Base-by-base conservation (phyloP, 2,888 invertebrate species). In the Micropterix aruncella region DNA sequence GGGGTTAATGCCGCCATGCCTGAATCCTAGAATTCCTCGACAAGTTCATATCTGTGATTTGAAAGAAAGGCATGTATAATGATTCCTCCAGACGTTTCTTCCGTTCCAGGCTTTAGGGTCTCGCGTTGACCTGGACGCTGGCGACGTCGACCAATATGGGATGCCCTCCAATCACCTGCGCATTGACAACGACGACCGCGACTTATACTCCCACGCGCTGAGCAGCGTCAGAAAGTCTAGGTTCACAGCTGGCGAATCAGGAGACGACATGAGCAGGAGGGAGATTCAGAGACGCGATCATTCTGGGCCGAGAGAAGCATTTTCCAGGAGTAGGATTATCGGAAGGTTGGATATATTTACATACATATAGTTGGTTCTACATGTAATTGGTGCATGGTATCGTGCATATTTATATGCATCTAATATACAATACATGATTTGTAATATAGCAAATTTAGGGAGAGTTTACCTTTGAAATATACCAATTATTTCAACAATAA, bases 21-120 rank as follows among this genome's bases (percentile, higher is more conserved):
- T 37, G 37, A 36, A n/a, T n/a, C n/a, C n/a, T n/a, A n/a, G n/a
- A n/a, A n/a, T n/a, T n/a, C n/a, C n/a, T n/a, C n/a, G n/a, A n/a
- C n/a, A n/a, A n/a, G n/a, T n/a, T n/a, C n/a, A 40, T 44, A 36
- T 43, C 18, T 37, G 18, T 36, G 16, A 19, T 16, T 27, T 19
- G 16, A 36, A 37, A 16, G 18, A 41, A 2, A 41, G 14, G 5
- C 38, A 40, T 44, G 45, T 50, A 48, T 50, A 47, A 49, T 47
- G 43, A 48, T 48, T 47, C 47, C 46, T 47, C 44, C 75, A 87
- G 87, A 75, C 77, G 63, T 79, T 86, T 61, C 86, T 85, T 85
- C 83, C 85, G 56, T 85, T 86, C 61, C 87, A 86, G 79, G 75
- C 77, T 39, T 74, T 77, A 54, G 74, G 77, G 81, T 37, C 85